Conservation (phyloP, 2,797 vertebrate species). For the Chaetodon trifasciatus region DNA sequence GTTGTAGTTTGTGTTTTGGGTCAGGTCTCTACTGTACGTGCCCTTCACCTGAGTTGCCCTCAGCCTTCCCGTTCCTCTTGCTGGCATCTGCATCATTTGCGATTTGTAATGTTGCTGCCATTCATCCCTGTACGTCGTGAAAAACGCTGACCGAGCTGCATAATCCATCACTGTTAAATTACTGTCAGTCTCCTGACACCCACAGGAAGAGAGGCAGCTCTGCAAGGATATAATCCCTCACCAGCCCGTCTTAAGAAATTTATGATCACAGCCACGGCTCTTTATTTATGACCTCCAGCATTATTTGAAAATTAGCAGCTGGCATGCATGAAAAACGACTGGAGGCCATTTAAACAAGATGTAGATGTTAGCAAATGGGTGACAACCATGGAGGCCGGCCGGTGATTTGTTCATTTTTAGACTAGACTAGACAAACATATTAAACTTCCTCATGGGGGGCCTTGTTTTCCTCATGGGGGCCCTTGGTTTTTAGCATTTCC, state of each 20-base stretch:
- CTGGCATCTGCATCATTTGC: background rate
- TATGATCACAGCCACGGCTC: background rate
- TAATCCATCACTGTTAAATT: conserved; percentile 27
- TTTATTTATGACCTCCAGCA: conserved; percentile 9
- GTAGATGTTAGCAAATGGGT: background rate
- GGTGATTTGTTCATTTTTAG: too few relatives aligned
- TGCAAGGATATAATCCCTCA: conserved; percentile 1
- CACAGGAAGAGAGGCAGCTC: background rate
- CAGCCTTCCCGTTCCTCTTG: background rate
- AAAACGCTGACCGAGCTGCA: conserved; percentile 10
- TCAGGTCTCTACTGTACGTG: background rate
- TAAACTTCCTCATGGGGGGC: too few relatives aligned
- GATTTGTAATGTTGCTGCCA: background rate
- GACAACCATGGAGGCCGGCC: background rate
- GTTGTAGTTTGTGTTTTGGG: background rate
- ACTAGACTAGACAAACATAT: too few relatives aligned
- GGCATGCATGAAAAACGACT: background rate
- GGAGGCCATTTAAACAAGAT: background rate
- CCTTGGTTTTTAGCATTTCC: too few relatives aligned
- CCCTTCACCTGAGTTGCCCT: background rate
- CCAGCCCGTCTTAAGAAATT: background rate
- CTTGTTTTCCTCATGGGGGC: too few relatives aligned
- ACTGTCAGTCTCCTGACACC: conserved; percentile 15
- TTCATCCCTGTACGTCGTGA: conserved; percentile 1
- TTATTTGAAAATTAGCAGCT: background rate